phyloP scores from a whole-genome alignment of 2,797 vertebrate genomes.

The Alosa sapidissima region DNA sequence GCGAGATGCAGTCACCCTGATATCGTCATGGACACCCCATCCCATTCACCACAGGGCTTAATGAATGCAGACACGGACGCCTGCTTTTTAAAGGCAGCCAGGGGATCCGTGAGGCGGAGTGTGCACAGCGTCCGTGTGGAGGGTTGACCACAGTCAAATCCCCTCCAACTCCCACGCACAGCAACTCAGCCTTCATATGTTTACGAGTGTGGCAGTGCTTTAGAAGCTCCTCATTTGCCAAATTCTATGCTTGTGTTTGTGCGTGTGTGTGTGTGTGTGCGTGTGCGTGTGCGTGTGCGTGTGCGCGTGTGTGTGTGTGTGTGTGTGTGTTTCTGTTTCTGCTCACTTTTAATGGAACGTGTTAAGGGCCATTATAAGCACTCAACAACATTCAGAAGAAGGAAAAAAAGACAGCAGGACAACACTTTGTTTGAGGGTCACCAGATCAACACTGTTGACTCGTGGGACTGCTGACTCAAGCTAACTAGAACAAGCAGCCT shows the following conservation, averaged over 20 bases:
- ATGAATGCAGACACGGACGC: background rate
- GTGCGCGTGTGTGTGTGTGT: background rate
- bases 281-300: background rate
- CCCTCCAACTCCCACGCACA: background rate
- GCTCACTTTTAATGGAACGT: background rate
- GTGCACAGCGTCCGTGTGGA: background rate
- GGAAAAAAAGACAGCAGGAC: background rate
- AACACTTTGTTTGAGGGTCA: background rate
- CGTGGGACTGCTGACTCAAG: background rate
- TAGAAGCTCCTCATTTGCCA: background rate
- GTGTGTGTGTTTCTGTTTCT: background rate
- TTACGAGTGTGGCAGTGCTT: background rate
- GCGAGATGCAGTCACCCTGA: background rate
- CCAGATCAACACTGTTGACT: background rate
- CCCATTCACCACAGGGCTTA: background rate
- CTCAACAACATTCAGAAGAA: background rate
- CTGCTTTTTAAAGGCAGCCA: background rate
- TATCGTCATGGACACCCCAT: conserved; percentile 17
- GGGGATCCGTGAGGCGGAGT: background rate
- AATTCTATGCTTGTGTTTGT: background rate
- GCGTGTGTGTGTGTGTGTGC: background rate
- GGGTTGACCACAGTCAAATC: background rate
- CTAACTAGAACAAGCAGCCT: background rate
- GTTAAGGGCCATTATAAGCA: background rate
- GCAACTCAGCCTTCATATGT: background rate